Percentiles rank a stretch among this genome's conserved stretches.
Conservation (phyloP, 2,888 invertebrate species). For the Sesia bembeciformis region DNA sequence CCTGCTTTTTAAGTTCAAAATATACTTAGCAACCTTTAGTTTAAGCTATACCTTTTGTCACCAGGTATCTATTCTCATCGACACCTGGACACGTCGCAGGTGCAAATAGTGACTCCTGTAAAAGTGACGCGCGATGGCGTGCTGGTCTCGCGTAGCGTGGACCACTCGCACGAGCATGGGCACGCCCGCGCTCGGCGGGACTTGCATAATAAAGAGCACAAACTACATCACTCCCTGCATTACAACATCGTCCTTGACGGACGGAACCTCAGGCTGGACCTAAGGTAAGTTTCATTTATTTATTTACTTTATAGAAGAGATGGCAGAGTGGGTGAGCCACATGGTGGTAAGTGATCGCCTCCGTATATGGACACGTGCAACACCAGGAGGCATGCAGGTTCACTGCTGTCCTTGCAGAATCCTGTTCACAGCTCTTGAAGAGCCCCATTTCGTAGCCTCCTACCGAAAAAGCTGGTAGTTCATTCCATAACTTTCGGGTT, state of each 20-base stretch:
- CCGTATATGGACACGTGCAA: too few relatives aligned
- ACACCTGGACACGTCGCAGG: conserved; percentile 65
- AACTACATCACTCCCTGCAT: conserved; percentile 46
- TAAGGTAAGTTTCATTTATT: conserved; percentile 38
- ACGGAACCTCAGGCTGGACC: conserved; percentile 53
- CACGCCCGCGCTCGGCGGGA: conserved; percentile 69
- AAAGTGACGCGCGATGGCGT: conserved; percentile 75
- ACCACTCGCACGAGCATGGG: conserved; percentile 68
- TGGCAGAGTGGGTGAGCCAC: not conserved
- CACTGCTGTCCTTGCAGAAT: too few relatives aligned
- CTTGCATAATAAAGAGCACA: conserved; percentile 38
- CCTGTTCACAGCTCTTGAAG: too few relatives aligned
- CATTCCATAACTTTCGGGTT: too few relatives aligned
- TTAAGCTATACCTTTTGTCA: not conserved
- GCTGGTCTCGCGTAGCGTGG: conserved; percentile 71
- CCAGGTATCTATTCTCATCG: conserved; percentile 65
- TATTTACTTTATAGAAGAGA: too few relatives aligned
- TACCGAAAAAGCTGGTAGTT: too few relatives aligned
- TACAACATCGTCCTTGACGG: conserved; percentile 67
- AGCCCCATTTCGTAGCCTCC: too few relatives aligned
- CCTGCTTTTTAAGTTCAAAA: too few relatives aligned
- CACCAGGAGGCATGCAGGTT: too few relatives aligned
- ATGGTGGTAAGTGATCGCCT: too few relatives aligned
- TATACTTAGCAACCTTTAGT: too few relatives aligned
- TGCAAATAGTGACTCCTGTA: conserved; percentile 75